These are phyloP conservation scores for Rafetus swinhoei DNA, from an alignment of 2,113 vertebrate species.

Conservation along the genomic window DNA sequence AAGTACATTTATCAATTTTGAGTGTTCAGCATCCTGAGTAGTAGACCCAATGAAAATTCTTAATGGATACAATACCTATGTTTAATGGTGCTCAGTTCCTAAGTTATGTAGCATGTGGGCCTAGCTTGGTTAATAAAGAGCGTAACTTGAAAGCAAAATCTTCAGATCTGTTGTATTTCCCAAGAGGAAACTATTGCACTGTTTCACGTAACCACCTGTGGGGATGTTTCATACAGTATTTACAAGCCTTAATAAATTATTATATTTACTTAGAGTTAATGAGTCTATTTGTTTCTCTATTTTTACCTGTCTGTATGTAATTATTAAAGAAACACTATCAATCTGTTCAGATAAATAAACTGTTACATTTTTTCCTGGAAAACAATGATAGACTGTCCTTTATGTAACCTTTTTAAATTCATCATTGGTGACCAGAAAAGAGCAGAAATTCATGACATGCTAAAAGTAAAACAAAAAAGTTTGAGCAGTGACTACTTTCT, in stretches of 20 bases:
- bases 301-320: background rate
- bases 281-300: background rate
- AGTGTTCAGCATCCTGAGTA: background rate
- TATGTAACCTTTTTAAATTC: background rate
- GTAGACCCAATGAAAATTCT: background rate
- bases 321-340: background rate
- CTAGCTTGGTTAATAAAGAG: background rate
- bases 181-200: background rate
- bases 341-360: background rate
- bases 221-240: background rate
- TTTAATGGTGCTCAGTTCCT: background rate
- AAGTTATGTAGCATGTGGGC: background rate
- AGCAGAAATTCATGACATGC: background rate
- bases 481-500: background rate
- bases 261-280: background rate
- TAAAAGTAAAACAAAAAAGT: background rate
- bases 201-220: background rate
- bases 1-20: background rate
- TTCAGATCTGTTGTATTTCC: background rate
- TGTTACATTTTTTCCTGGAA: background rate
- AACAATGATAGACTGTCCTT: background rate
- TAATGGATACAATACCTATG: background rate
- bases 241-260: background rate
- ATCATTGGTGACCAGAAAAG: background rate
- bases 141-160: background rate